These are phyloP conservation scores for Pseudorhiza aurosa DNA, from an alignment of 30 jellyfish, hydroid and myxozoan species.

Conservation along the genomic window DNA sequence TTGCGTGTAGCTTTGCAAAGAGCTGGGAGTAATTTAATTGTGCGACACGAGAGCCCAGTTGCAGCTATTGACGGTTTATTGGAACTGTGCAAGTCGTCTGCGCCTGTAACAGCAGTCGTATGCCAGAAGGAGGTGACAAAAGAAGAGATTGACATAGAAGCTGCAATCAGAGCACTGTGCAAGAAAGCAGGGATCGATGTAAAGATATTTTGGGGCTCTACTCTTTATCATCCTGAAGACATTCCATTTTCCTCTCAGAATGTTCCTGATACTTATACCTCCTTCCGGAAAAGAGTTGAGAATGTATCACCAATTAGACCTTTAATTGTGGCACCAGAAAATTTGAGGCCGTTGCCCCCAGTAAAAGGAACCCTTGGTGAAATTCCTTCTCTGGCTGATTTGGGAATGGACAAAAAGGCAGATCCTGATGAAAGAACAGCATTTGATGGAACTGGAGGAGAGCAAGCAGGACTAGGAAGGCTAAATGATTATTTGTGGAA, in stretches of 20 bases:
- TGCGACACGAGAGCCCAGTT: slow-evolving; percentile 44
- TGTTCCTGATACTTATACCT: slow-evolving; percentile 68
- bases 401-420: not conserved
- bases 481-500: slow-evolving; percentile 59
- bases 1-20: slow-evolving; percentile 26
- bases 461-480: slow-evolving; percentile 36
- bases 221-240: slow-evolving; percentile 58
- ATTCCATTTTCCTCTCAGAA: slow-evolving; percentile 27
- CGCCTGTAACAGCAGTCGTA: slow-evolving; percentile 65
- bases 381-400: slow-evolving; percentile 34
- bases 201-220: slow-evolving; percentile 68
- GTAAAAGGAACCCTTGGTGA: slow-evolving; percentile 48
- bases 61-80: slow-evolving; percentile 31
- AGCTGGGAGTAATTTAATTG: slow-evolving; percentile 49
- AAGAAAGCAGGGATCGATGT: slow-evolving; percentile 10
- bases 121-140: slow-evolving; percentile 65
- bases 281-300: slow-evolving; percentile 64
- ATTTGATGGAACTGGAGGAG: slow-evolving; percentile 60
- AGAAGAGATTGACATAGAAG: slow-evolving; percentile 68
- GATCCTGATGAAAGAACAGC: slow-evolving; percentile 53
- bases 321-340: slow-evolving; percentile 30
- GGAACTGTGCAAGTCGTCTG: slow-evolving; percentile 37
- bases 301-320: slow-evolving; percentile 15
- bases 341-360: slow-evolving; percentile 56
- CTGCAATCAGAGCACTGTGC: not conserved